phyloP scores from a whole-genome alignment of 2,113 vertebrate genomes.

The Balaeniceps rex region DNA sequence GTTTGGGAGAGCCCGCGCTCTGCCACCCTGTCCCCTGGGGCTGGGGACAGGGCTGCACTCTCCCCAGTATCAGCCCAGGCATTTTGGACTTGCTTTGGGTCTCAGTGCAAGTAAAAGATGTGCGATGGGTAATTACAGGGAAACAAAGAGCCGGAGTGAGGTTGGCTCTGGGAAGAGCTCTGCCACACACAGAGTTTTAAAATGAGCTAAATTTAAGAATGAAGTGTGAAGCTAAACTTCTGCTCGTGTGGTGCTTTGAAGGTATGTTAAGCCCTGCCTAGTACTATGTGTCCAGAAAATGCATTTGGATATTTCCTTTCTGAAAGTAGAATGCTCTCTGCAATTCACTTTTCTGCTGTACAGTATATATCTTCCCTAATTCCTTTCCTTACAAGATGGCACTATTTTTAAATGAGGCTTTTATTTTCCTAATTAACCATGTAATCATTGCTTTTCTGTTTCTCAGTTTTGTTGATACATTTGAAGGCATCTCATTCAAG shows the following conservation, averaged over 20 bases:
- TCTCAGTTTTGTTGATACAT: background rate
- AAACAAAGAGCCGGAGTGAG: background rate
- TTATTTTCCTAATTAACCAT: background rate
- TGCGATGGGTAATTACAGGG: background rate
- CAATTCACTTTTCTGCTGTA: background rate
- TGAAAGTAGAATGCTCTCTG: background rate
- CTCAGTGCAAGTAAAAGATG: rapidly evolving
- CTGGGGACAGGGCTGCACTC: rapidly evolving
- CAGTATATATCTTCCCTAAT: background rate
- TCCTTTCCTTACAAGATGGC: background rate
- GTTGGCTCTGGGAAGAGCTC: background rate
- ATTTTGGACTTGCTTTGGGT: rapidly evolving
- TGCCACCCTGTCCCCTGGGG: background rate
- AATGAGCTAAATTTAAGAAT: background rate
- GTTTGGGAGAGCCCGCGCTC: rapidly evolving
- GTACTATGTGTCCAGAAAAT: background rate
- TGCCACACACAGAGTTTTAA: background rate
- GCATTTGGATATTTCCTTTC: background rate
- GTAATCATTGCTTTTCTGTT: background rate
- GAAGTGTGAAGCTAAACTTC: background rate
- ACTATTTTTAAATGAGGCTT: slow-evolving; percentile 8
- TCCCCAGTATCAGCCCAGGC: background rate
- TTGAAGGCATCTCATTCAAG: background rate
- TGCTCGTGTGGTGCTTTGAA: background rate
- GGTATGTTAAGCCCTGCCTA: background rate